A percentile compares a stretch with the other conserved stretches of the same genome.
phyloP scores from a whole-genome alignment of 2,888 invertebrate species.

The Folsomia manolachei region DNA sequence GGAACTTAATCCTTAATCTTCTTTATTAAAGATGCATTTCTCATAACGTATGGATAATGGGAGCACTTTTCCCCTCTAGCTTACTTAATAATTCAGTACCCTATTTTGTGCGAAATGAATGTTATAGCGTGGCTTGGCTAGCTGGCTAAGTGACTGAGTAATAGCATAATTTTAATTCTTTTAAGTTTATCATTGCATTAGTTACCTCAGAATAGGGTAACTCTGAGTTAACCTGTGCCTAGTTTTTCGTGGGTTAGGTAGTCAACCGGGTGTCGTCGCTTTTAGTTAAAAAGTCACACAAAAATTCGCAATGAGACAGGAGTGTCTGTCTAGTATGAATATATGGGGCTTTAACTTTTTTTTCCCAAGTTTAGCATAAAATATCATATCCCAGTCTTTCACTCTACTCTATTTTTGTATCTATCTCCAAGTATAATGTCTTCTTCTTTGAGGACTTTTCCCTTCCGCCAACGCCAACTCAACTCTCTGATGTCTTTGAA shows the following conservation, averaged over 20 bases:
- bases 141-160: too few species aligned
- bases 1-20: background rate
- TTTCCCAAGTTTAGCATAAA: constrained; percentile 14
- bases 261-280: background rate
- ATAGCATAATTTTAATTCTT: too few species aligned
- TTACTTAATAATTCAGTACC: background rate
- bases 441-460: background rate
- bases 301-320: background rate
- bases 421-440: constrained; percentile 1
- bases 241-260: background rate
- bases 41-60: too few species aligned
- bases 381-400: background rate
- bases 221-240: too few species aligned
- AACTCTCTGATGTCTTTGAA: background rate
- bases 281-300: background rate
- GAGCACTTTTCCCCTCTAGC: background rate
- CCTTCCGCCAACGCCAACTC: too few species aligned
- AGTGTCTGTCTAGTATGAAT: background rate
- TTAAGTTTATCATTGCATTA: too few species aligned
- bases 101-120: too few species aligned
- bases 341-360: background rate
- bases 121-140: too few species aligned
- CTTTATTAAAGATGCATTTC: background rate
- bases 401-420: background rate
- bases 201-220: too few species aligned